These are phyloP conservation scores for Pentamera pediparva DNA, from an alignment of 53 echinoderm and acorn worm genomes.

Conservation along the genomic window DNA sequence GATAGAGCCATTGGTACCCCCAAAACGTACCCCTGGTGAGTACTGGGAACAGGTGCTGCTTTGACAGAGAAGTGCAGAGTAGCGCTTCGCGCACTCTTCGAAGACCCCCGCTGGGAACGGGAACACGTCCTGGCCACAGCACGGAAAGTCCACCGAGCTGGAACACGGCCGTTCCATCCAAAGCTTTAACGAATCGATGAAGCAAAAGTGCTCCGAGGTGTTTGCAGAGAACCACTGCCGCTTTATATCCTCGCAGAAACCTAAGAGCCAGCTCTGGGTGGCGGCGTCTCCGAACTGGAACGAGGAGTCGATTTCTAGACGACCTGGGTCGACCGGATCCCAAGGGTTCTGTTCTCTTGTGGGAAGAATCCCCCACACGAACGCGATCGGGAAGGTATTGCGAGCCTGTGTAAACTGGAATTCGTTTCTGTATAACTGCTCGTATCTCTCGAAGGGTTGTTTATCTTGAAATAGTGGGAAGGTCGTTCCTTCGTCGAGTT, in stretches of 20 bases:
- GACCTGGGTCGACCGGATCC: constrained; percentile 62
- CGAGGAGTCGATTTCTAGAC: constrained; percentile 25
- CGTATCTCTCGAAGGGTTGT: constrained; percentile 66
- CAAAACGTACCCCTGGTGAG: constrained; percentile 40
- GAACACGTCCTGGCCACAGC: constrained; percentile 46
- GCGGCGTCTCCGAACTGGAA: constrained; percentile 52
- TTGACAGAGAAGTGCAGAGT: neutral
- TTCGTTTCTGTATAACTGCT: constrained; percentile 23
- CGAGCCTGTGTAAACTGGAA: constrained; percentile 50
- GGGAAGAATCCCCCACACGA: constrained; percentile 63
- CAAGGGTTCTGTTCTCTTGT: constrained; percentile 53
- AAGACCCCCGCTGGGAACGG: constrained; percentile 12
- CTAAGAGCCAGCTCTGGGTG: constrained; percentile 57
- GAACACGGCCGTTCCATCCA: constrained; percentile 51
- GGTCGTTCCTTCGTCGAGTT: constrained; percentile 42
- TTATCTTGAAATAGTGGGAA: constrained; percentile 59
- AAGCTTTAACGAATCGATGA: constrained; percentile 51
- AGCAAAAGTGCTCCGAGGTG: constrained; percentile 62
- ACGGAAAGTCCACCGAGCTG: constrained; percentile 9
- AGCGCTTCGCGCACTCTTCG: constrained; percentile 12
- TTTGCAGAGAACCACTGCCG: constrained; percentile 43
- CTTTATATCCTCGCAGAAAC: constrained; percentile 51
- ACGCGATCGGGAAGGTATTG: neutral
- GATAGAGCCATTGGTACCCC: constrained; percentile 29
- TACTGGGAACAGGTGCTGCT: neutral